These are phyloP conservation scores for Platorchestia sp. DNA, from an alignment of 1,140 invertebrate species.

Conservation along the genomic window DNA sequence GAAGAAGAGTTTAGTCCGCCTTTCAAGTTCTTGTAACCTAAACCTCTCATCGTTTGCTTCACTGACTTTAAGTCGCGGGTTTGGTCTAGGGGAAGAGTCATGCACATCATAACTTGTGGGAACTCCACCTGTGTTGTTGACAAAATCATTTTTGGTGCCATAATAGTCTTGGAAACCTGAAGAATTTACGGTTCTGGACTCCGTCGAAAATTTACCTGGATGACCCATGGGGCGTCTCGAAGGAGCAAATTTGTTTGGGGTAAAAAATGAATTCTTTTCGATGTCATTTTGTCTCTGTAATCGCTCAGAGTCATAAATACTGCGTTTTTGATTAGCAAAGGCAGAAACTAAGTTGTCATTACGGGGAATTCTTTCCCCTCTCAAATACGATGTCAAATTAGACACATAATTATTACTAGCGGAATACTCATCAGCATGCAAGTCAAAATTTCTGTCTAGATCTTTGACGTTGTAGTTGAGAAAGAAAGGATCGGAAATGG, in stretches of 20 bases:
- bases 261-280: background rate
- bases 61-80: background rate
- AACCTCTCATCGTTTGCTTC: background rate
- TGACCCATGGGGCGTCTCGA: background rate
- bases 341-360: background rate
- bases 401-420: background rate
- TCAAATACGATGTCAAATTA: background rate
- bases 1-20: conserved; percentile 21
- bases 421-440: background rate
- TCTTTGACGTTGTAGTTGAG: background rate
- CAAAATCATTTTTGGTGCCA: background rate
- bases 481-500: background rate
- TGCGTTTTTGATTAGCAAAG: background rate
- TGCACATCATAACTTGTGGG: background rate
- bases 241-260: background rate
- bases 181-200: background rate
- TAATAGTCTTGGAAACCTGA: background rate
- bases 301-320: background rate
- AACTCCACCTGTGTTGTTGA: background rate
- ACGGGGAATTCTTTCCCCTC: background rate
- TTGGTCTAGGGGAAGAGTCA: background rate
- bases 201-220: background rate
- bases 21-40: conserved; percentile 6
- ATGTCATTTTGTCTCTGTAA: background rate
- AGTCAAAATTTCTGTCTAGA: background rate